Base-by-base conservation (phyloP, 2,888 invertebrate genomes). In the Andrena dorsata region DNA sequence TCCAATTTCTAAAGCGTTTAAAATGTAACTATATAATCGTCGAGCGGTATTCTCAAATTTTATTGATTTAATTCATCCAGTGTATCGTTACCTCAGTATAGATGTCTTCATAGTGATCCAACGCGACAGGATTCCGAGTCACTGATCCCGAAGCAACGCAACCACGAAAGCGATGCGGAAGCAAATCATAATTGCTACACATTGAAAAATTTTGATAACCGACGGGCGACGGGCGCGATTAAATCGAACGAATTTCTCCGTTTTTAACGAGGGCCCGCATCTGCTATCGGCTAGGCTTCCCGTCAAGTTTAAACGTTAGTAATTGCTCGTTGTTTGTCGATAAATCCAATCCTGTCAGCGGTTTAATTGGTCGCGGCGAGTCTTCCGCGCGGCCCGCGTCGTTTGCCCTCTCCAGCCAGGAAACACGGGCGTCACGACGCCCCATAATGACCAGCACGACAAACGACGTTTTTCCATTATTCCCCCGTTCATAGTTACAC, bases 261-360 rank as follows among this genome's bases (percentile, higher is more conserved):
- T 61, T 77, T 63, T 66, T 68, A 77, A 74, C 41, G 66, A 66
- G 74, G 73, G 10, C 32, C 58, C 47, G n/a, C 20, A 13, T n/a
- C n/a, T 35, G 35, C 10, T 41, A 32, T n/a, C 58, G 10, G 26
- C 16, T 16, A 23, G 8, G 35, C 41, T 51, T 47, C 68, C 56
- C 68, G 63, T 61, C 64, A n/a, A 49, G 10, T 58, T 82, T 76
- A 76, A 80, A 53, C 47, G 69, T 76, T 76, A 63, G 71, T 80
- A 83, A 80, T 83, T 80, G 80, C 76, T 35, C 41, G 73, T 68
- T 82, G 81, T 83, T 83, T 75, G 82, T 61, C 81, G 72, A 83
- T 75, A 82, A 83, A 77, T 82, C 75, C 82, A 72, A 83, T 81
- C 66, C 74, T 26, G 68, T 41, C 49, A 65, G 28, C 35, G 64